These are phyloP conservation scores for Antechinus flavipes DNA, from an alignment of 2,113 vertebrate genomes.

Conservation along the genomic window DNA sequence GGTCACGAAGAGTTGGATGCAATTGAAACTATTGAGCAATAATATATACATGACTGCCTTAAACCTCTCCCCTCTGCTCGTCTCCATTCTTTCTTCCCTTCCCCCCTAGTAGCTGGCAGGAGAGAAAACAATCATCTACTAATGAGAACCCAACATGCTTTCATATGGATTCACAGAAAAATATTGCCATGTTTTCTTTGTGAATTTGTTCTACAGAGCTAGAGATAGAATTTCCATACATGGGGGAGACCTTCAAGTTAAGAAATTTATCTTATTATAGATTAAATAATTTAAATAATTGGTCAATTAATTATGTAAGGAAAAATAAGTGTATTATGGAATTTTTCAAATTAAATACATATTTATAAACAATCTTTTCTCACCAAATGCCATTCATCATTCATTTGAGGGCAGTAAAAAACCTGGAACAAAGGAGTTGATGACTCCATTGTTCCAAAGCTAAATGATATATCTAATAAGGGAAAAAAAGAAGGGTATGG, in stretches of 20 bases:
- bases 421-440: slow-evolving; percentile 76
- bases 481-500: slow-evolving; percentile 64
- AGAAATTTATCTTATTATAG: slow-evolving; percentile 46
- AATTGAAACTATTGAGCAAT: neutral
- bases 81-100: fast-evolving
- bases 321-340: slow-evolving; percentile 78
- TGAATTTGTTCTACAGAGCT: neutral
- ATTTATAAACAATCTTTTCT: slow-evolving; percentile 75
- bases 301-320: slow-evolving; percentile 56
- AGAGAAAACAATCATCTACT: fast-evolving
- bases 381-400: slow-evolving; percentile 73
- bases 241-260: slow-evolving; percentile 36
- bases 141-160: fast-evolving
- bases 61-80: neutral
- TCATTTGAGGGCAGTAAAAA: slow-evolving; percentile 72
- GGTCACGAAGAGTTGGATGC: neutral
- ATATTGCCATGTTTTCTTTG: neutral
- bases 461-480: slow-evolving; percentile 81
- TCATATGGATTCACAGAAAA: neutral
- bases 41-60: neutral
- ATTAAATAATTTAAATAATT: slow-evolving; percentile 75
- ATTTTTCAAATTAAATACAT: slow-evolving; percentile 79
- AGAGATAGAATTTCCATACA: neutral
- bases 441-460: slow-evolving; percentile 79
- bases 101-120: fast-evolving